Conservation (phyloP, 2,797 vertebrate genomes). For the Tenualosa thibaudeaui region DNA sequence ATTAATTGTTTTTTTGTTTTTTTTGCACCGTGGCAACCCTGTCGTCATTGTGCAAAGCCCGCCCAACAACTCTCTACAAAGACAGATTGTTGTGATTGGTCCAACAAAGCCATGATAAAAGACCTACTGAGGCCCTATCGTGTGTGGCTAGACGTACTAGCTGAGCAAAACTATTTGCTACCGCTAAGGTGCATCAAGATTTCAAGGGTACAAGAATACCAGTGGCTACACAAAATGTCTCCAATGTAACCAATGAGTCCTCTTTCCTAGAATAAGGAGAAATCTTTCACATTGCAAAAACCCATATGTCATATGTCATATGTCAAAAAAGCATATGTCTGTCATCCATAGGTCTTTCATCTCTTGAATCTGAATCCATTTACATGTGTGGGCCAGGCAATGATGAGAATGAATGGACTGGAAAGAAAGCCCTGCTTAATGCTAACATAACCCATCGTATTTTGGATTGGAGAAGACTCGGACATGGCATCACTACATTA, state of each 20-base stretch:
- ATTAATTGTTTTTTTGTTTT: too few species aligned
- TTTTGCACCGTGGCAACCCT: too few species aligned
- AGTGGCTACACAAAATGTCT: background rate
- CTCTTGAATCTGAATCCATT: background rate
- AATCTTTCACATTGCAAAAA: background rate
- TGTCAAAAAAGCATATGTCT: background rate
- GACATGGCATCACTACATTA: background rate
- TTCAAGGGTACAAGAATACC: background rate
- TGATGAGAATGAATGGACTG: constrained; percentile 7
- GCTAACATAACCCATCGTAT: background rate
- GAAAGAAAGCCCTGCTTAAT: background rate
- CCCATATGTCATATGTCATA: too few species aligned
- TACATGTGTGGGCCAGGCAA: background rate
- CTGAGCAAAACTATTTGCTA: too few species aligned
- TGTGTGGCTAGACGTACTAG: too few species aligned
- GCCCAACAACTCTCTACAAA: too few species aligned
- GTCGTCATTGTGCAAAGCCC: too few species aligned
- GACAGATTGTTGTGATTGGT: too few species aligned
- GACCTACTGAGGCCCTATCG: too few species aligned
- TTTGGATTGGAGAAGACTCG: background rate
- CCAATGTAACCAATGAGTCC: background rate
- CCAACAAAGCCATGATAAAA: too few species aligned
- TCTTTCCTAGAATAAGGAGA: background rate
- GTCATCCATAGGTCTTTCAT: background rate
- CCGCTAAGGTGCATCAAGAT: background rate